Conservation (phyloP, 2,113 vertebrate genomes). For the Panthera leo region DNA sequence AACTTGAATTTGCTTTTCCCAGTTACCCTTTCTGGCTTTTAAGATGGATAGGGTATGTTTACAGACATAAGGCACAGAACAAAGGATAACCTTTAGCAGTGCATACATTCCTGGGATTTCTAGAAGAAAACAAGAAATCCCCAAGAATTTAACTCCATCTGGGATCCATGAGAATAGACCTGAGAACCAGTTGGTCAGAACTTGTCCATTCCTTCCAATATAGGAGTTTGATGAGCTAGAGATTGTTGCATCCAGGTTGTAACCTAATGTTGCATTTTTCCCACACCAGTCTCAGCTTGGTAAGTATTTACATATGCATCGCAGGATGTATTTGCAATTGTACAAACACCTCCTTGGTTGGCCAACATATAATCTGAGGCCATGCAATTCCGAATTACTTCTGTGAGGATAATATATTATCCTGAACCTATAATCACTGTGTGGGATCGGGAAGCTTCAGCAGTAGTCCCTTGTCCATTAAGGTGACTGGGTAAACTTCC, state of each 20-base stretch:
- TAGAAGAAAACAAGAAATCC: background rate
- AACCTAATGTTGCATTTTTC: background rate
- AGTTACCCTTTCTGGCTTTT: background rate
- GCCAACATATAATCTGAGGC: background rate
- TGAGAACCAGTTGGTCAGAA: background rate
- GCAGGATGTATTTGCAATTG: background rate
- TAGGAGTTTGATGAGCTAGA: background rate
- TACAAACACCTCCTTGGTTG: background rate
- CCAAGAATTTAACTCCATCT: background rate
- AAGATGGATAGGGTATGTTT: too few relatives aligned
- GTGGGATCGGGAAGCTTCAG: background rate
- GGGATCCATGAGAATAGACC: background rate
- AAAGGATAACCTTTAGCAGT: background rate
- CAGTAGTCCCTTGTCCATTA: background rate
- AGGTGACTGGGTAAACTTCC: background rate
- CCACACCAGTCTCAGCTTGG: background rate
- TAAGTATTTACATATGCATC: background rate
- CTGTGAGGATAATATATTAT: background rate
- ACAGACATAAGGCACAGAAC: background rate
- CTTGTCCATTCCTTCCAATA: background rate
- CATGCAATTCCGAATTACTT: background rate
- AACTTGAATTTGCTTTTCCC: background rate
- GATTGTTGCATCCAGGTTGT: background rate
- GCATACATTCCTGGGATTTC: background rate
- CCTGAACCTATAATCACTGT: background rate